Conservation (phyloP, 2,797 vertebrate genomes). For the Pantherophis vulpinus region DNA sequence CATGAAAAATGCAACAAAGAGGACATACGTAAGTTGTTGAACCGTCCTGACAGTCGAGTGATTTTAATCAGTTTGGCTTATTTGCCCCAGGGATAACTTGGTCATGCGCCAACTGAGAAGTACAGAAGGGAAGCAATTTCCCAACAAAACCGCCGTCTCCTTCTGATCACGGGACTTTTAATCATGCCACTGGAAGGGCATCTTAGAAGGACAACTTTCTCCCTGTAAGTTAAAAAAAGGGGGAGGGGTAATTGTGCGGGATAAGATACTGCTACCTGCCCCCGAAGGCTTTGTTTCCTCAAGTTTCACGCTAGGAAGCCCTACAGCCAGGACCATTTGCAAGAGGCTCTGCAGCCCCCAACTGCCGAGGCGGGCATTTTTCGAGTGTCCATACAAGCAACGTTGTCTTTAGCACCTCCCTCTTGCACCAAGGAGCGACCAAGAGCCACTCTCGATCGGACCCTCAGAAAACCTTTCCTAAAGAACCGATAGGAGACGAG, state of each 20-base stretch:
- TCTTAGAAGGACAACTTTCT: neutral
- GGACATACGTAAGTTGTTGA: rapidly evolving
- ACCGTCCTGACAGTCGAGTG: rapidly evolving
- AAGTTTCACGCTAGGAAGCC: neutral
- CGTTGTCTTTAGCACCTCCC: neutral
- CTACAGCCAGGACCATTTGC: neutral
- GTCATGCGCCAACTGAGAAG: conserved; percentile 31
- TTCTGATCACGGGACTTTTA: conserved; percentile 46
- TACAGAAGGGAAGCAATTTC: conserved; percentile 33
- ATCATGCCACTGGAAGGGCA: conserved; percentile 33
- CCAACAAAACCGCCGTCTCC: conserved; percentile 35
- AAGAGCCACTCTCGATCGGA: neutral
- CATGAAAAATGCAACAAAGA: neutral
- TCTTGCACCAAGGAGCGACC: neutral
- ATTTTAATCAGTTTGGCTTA: rapidly evolving
- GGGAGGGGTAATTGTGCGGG: neutral
- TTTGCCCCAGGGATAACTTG: neutral
- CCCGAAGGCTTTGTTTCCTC: neutral
- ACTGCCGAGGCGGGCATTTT: neutral
- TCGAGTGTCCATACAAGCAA: neutral
- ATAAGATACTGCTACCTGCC: neutral
- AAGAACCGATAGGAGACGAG: neutral
- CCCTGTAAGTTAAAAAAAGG: neutral
- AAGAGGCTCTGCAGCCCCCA: neutral
- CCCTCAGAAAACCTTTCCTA: neutral